These are phyloP conservation scores for Metellina segmentata DNA, from an alignment of 2,888 invertebrate genomes.

Conservation along the genomic window DNA sequence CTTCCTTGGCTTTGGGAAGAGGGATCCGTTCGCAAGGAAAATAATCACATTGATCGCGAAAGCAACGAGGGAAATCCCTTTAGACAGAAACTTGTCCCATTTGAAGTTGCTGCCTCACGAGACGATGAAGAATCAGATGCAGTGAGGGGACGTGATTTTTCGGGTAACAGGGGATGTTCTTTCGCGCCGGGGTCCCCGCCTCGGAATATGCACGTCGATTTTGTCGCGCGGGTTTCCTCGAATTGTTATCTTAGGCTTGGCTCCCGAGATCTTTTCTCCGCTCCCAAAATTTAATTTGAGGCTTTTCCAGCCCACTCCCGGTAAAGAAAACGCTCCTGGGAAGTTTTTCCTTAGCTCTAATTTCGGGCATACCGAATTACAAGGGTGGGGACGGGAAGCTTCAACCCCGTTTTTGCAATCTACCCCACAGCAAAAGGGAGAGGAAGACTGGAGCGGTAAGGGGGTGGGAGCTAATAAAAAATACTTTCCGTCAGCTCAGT, in stretches of 20 bases:
- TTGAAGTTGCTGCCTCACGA: slow-evolving; percentile 34
- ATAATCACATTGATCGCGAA: slow-evolving; percentile 69
- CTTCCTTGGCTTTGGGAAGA: slow-evolving; percentile 57
- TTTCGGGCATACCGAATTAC: slow-evolving; percentile 56
- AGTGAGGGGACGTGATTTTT: slow-evolving; percentile 35
- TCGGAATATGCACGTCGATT: slow-evolving; percentile 33
- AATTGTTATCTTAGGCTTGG: slow-evolving; percentile 34
- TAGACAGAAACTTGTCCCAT: slow-evolving; percentile 54
- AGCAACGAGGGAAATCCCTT: slow-evolving; percentile 57
- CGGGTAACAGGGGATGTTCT: slow-evolving; percentile 16
- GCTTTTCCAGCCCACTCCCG: slow-evolving; percentile 17
- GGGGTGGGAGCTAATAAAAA: slow-evolving; percentile 37
- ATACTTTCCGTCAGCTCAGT: slow-evolving; percentile 44
- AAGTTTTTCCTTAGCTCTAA: slow-evolving; percentile 26
- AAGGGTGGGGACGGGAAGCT: slow-evolving; percentile 13
- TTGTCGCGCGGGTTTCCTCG: background rate
- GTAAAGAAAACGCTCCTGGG: slow-evolving; percentile 21
- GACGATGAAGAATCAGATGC: slow-evolving; percentile 48
- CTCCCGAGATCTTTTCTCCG: background rate
- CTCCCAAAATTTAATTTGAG: slow-evolving; percentile 47
- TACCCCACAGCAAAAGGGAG: slow-evolving; percentile 21
- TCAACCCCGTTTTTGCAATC: slow-evolving; percentile 4
- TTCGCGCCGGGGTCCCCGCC: background rate
- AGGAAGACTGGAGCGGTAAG: background rate
- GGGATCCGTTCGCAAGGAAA: slow-evolving; percentile 62